Percentiles rank a stretch among this genome's conserved stretches.
Conservation (phyloP, 2,888 invertebrate genomes). For the Drosophila dives region DNA sequence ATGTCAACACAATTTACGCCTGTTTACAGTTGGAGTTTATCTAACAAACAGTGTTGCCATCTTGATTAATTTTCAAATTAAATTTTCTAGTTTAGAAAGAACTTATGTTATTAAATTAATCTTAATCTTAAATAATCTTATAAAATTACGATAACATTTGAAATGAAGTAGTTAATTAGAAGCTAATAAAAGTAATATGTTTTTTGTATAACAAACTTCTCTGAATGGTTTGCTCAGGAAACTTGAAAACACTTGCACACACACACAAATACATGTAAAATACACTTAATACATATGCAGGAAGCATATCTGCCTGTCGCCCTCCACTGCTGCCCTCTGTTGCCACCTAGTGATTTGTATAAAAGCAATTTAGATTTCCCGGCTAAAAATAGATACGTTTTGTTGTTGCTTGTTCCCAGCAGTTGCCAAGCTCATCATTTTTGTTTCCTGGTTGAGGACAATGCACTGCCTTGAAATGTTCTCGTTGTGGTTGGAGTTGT, state of each 20-base stretch:
- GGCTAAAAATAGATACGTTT: conserved; percentile 66
- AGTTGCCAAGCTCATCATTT: conserved; percentile 58
- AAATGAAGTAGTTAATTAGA: not conserved
- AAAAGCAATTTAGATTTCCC: conserved; percentile 61
- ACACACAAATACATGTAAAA: conserved; percentile 1
- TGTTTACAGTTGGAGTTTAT: conserved; percentile 51
- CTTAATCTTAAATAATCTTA: not conserved
- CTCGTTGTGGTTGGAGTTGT: conserved; percentile 11
- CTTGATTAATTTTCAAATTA: conserved; percentile 5
- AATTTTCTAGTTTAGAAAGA: not conserved
- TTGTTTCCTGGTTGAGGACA: conserved; percentile 68
- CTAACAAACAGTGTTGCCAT: conserved; percentile 32
- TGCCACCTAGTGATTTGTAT: conserved; percentile 42
- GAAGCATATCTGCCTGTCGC: conserved; percentile 48
- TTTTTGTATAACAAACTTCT: not conserved
- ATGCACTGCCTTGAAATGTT: conserved; percentile 75
- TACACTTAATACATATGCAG: conserved; percentile 2
- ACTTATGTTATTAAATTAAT: not conserved
- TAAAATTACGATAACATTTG: not conserved
- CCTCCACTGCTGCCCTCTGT: not conserved
- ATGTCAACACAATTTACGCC: conserved; percentile 60
- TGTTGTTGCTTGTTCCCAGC: conserved; percentile 37
- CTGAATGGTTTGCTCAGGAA: conserved; percentile 28
- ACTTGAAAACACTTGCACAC: conserved; percentile 6
- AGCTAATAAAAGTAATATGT: not conserved